Evolutionary conservation across 92 coral and sea anemone genomes (phyloP), one percentile per base, ranked within the genome.

Genomic region (Heteractis magnifica): DNA sequence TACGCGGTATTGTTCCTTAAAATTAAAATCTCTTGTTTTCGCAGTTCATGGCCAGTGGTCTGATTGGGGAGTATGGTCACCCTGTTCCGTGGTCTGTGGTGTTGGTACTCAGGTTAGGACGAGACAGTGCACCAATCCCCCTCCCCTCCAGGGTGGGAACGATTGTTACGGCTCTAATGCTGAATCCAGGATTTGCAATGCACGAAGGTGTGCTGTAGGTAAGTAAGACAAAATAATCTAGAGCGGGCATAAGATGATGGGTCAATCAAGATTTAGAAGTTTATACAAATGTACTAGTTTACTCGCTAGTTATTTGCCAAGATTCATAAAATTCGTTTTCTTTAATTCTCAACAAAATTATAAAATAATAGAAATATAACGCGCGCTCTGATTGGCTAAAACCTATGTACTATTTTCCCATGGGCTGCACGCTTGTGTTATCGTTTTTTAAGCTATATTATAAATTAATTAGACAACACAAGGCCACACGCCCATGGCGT

Each of bases 31-130:
- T 4, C 13, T 8, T 58, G 71, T 51, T 73, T 76, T 75, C 23
- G 1, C 83, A 90, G 93, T 87, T 71, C 77, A 81, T 53, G 91
- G 93, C 19, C 53, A 55, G 8, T 90, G 93, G 93, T 90, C 93
- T 14, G 6, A 11, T 1, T 90, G 93, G 93, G 83, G 83, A 4
- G 81, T 49, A 7, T 90, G 93, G 93, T 64, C 89, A 49, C 9
- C 62, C 14, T 90, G 93, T 26, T 77, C 82, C 5, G 59, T 83
- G 21, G 52, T 83, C 41, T 90, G 93, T 68, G 81, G 87, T 53
- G 86, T 86, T 9, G 93, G 93, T 44, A 87, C 72, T 52, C 90
- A 87, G 70, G 70, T 56, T 6, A 65, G 89, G 44, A 75, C 56
- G 51, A 85, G 93, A 8, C 81, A 62, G 56, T 89, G 92, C 81